phyloP scores from a whole-genome alignment of 2,888 invertebrate species.

The Brachyptera putata region DNA sequence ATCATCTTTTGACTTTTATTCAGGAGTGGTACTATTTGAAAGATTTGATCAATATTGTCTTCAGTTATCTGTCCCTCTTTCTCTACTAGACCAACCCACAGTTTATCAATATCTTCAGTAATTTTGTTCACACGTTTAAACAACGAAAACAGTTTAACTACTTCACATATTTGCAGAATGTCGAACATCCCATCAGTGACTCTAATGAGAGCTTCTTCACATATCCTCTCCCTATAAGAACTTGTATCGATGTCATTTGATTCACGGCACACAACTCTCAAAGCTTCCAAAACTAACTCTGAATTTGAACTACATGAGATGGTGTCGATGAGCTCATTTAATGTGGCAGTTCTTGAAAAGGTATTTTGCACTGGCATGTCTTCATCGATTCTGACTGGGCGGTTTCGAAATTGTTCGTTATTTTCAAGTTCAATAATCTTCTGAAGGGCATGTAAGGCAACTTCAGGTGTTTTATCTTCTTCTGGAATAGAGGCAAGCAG shows the following conservation, averaged over 20 bases:
- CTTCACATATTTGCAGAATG: constrained; percentile 56
- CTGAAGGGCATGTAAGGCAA: constrained; percentile 47
- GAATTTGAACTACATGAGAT: constrained; percentile 45
- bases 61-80: constrained; percentile 55
- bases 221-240: constrained; percentile 49
- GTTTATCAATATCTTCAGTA: constrained; percentile 55
- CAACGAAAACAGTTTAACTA: constrained; percentile 52
- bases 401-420: constrained; percentile 40
- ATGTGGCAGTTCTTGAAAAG: constrained; percentile 45
- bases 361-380: constrained; percentile 41
- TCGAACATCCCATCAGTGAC: constrained; percentile 56
- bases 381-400: constrained; percentile 34
- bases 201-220: constrained; percentile 58
- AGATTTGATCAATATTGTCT: constrained; percentile 54
- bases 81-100: constrained; percentile 62
- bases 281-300: constrained; percentile 44
- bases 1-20: constrained; percentile 57
- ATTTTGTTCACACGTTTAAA: constrained; percentile 49
- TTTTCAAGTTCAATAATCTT: constrained; percentile 48
- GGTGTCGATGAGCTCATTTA: constrained; percentile 48
- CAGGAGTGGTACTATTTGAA: constrained; percentile 53
- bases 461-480: constrained; percentile 47
- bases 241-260: constrained; percentile 39
- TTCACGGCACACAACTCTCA: constrained; percentile 44
- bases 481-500: constrained; percentile 47